Evolutionary conservation across 2,797 vertebrate genomes (phyloP), one percentile per base, ranked within the genome.

Genomic region (Falco berigora): DNA sequence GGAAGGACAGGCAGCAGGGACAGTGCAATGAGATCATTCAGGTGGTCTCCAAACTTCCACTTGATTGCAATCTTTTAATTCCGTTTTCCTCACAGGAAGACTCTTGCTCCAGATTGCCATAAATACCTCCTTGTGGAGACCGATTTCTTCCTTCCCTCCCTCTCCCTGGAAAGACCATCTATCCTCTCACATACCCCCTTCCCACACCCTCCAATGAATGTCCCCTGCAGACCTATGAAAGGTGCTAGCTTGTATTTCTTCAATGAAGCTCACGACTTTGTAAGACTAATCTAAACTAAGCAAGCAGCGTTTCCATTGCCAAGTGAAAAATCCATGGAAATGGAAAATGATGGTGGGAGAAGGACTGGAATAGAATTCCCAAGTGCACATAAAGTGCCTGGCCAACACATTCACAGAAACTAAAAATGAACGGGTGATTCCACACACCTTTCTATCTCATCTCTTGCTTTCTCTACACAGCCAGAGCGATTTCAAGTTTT

Each of bases 151-250:
- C 19, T 28, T 63, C 77, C 8, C 24, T 59, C 17, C 9, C 36
- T 38, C 38, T 5, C 8, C 21, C n/a, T 56, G 55, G 27, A 56
- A 79, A 93, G 47, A n/a, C 14, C 22, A 73, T 30, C 28, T 62
- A 19, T 12, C 28, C 24, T 88, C 38, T 56, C 40, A 58, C 11
- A 55, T 19, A 20, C 10, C 58, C 27, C 28, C 28, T n/a, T 17
- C 16, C 3, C 1, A 0, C 5, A 0, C 5, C 8, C 8, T 24
- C 7, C 23, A 19, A 4, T 21, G 59, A 69, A 63, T 12, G 14
- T 64, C 9, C 36, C 61, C 28, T 28, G 28, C 28, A 91, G 63
- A 59, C 34, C 59, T 28, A 27, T 19, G 27, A 62, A 71, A 81
- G 3, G 9, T 40, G 24, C 14, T 27, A 81, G 23, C 30, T 79